These are phyloP conservation scores for Anastrepha ludens DNA, from an alignment of 1,140 invertebrate genomes.

Conservation along the genomic window DNA sequence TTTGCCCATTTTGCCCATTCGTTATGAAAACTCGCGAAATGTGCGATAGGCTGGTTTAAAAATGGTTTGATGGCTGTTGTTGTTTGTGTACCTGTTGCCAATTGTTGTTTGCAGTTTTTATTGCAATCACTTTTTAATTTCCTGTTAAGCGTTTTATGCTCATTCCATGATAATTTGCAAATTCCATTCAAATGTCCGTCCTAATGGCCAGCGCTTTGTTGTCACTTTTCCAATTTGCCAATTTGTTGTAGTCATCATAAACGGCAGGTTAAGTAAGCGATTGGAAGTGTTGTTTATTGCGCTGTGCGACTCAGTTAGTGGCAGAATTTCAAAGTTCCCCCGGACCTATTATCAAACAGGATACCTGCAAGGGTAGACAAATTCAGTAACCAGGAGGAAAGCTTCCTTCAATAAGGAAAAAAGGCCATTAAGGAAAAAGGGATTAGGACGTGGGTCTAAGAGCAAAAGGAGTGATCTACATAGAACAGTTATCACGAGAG, in stretches of 20 bases:
- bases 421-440: too few relatives aligned
- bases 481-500: too few relatives aligned
- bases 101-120: background rate
- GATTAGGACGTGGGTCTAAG: too few relatives aligned
- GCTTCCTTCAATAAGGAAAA: too few relatives aligned
- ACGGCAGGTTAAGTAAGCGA: background rate
- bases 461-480: too few relatives aligned
- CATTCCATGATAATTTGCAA: background rate
- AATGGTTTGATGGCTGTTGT: background rate
- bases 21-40: background rate
- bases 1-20: too few relatives aligned
- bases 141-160: slow-evolving; percentile 4
- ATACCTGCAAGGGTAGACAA: too few relatives aligned
- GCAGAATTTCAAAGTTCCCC: too few relatives aligned
- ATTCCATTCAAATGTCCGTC: background rate
- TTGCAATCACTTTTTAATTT: background rate
- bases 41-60: background rate
- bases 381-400: too few relatives aligned
- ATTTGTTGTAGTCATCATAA: background rate
- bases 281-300: background rate
- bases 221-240: background rate
- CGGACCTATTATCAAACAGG: too few relatives aligned
- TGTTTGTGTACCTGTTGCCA: background rate
- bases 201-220: background rate
- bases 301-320: background rate